These are phyloP conservation scores for Polyommatus iphigenia DNA, from an alignment of 2,888 invertebrate species.

Conservation along the genomic window DNA sequence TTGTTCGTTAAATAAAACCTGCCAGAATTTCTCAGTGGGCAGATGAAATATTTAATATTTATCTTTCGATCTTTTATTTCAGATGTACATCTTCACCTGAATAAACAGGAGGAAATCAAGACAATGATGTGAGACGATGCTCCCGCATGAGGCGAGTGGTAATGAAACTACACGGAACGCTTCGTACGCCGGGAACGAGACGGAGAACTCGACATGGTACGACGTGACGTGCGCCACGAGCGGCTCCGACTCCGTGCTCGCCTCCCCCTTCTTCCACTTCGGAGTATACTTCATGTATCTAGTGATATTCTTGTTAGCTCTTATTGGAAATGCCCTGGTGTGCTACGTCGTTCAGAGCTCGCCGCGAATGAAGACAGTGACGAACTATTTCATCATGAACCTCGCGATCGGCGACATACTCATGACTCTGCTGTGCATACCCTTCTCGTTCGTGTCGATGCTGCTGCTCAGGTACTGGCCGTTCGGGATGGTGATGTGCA, in stretches of 20 bases:
- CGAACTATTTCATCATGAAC: constrained; percentile 95
- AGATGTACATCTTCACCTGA: neutral
- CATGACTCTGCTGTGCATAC: constrained; percentile 94
- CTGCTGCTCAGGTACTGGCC: constrained; percentile 93
- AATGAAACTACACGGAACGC: neutral
- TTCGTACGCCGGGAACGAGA: neutral
- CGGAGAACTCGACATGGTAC: constrained; percentile 53
- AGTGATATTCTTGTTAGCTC: constrained; percentile 84
- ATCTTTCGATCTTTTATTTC: neutral
- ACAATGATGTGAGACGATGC: constrained; percentile 29
- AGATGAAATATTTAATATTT: neutral
- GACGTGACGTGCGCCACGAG: constrained; percentile 51
- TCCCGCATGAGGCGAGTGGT: neutral
- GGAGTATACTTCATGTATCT: constrained; percentile 86
- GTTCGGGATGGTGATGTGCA: constrained; percentile 90
- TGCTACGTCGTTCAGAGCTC: constrained; percentile 92
- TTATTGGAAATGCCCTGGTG: constrained; percentile 88
- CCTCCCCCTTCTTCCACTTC: constrained; percentile 80
- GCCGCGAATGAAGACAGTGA: constrained; percentile 93
- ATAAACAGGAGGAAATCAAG: neutral
- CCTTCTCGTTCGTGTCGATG: constrained; percentile 92
- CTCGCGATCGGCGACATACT: constrained; percentile 93
- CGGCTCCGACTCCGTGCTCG: constrained; percentile 55
- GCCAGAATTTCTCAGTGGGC: neutral
- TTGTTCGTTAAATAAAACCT: neutral